phyloP scores from a whole-genome alignment of 2,797 vertebrate genomes.

The Sebastes diaconus region DNA sequence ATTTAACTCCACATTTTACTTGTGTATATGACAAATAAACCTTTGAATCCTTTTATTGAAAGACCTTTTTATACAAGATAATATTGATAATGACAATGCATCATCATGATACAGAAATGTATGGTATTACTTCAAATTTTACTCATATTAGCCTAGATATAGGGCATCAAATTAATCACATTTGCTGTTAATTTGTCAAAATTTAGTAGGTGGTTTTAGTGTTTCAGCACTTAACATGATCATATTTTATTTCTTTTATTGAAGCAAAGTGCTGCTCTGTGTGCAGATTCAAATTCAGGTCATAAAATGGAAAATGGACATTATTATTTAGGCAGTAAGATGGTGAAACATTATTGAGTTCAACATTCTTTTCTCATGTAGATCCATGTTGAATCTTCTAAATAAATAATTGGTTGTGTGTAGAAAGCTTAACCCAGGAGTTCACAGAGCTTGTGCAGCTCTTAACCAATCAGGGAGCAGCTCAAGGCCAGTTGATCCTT shows the following conservation, averaged over 20 bases:
- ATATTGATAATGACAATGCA: background rate
- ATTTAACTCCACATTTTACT: background rate
- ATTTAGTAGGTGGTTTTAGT: background rate
- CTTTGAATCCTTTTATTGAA: background rate
- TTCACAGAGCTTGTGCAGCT: conserved; percentile 20
- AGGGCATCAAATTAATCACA: background rate
- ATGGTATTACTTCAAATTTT: background rate
- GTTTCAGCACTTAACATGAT: background rate
- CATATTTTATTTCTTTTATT: background rate
- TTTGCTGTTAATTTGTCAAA: background rate
- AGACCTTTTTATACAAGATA: background rate
- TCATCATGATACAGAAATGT: background rate
- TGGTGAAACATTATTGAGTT: background rate
- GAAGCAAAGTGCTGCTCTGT: background rate
- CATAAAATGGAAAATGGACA: background rate
- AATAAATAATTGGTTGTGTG: conserved; percentile 19
- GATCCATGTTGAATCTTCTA: background rate
- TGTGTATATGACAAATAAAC: background rate
- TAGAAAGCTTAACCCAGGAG: background rate
- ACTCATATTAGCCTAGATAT: background rate
- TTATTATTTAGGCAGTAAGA: background rate
- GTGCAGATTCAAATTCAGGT: background rate
- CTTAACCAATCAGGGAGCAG: conserved; percentile 54
- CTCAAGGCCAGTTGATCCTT: conserved; percentile 70
- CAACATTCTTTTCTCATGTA: background rate